Base-by-base conservation (phyloP, 2,888 invertebrate species). In the Sturmia bella region DNA sequence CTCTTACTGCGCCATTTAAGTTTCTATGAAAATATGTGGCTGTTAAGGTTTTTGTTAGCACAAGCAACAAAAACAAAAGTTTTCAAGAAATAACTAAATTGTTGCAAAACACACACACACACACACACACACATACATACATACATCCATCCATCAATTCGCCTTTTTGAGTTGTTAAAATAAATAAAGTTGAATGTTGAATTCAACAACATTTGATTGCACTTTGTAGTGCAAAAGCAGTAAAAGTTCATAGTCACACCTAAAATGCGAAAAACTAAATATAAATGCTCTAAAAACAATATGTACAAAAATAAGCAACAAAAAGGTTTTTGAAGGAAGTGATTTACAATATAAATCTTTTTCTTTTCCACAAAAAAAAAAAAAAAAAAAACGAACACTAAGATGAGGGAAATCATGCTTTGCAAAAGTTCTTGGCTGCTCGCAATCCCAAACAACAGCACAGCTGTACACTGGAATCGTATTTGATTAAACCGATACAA, bases 401-500 rank as follows among this genome's bases (percentile, higher is more conserved):
- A 97, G 97, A 97, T 92, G 98, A 98, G 93, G 97, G 98, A 87
- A 99, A 98, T 93, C 97, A 97, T 91, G 97, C 96, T 84, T 93
- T 99, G 90, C 97, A 98, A 93, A 97, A 98, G 93, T 98, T 99
- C 92, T 94, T 99, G 88, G 94, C 95, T 83, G 96, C 98, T 79
- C 94, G 98, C 90, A 99, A 99, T 93, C 98, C 98, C 79, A 96
- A 97, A 89, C 98, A 98, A 91, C 98, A 99, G 92, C 98, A 99
- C 92, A 98, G 98, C 83, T 97, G 97, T 87, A 98, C 98, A 27
- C 92, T 99, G 90, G 98, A 99, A 92, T 99, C 98, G 68, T 99
- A 98, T 93, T 94, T 99, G 92, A 99, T 99, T 91, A 99, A 99
- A 92, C 99, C 99, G 81, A 99, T 99, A 91, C 99, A 99, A 92